Evolutionary conservation across 2,113 vertebrate genomes (phyloP), one percentile per base, ranked within the genome.

Genomic region (Camelus dromedarius): DNA sequence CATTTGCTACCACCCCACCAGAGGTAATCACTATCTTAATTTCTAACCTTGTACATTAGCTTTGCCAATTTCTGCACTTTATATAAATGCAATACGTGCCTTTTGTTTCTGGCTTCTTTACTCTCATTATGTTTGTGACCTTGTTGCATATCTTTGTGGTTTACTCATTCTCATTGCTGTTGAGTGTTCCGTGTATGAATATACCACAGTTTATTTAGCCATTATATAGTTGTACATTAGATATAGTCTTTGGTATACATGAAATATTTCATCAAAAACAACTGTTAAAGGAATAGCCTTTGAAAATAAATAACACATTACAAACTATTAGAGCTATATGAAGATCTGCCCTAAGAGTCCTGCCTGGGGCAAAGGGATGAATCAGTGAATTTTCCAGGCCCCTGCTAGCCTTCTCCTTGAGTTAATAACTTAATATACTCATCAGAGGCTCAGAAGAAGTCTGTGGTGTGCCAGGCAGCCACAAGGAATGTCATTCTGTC

Each of bases 61-160:
- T 96, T 96, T 80, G 30, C 3, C 16, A 75, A 18, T 85, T 85
- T 84, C 67, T 75, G n/a, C 35, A 66, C 19, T 91, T 96, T 60
- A 77, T 24, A 5, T 38, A 64, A 62, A 54, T 62, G 56, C 1
- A 54, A 56, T 22, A 38, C 2, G 1, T 42, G 66, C 69, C n/a
- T 56, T 81, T 64, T 89, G n/a, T 54, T 81, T 81, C 6, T 32
- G 58, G 18, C 67, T 91, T 88, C 91, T 83, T 88, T 79, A 66
- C n/a, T 81, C 35, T 64, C 22, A 8, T 62, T 52, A 70, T 28
- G 38, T 77, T 79, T 86, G n/a, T 81, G 42, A 3, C 24, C 5
- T 77, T 60, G 20, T 42, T 38, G 48, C 42, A 5, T 26, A 19
- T 79, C 52, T 24, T 15, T 73, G 72, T 28, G 42, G n/a, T 54